Conservation (phyloP, 2,888 invertebrate species). For the Lypha dubia region DNA sequence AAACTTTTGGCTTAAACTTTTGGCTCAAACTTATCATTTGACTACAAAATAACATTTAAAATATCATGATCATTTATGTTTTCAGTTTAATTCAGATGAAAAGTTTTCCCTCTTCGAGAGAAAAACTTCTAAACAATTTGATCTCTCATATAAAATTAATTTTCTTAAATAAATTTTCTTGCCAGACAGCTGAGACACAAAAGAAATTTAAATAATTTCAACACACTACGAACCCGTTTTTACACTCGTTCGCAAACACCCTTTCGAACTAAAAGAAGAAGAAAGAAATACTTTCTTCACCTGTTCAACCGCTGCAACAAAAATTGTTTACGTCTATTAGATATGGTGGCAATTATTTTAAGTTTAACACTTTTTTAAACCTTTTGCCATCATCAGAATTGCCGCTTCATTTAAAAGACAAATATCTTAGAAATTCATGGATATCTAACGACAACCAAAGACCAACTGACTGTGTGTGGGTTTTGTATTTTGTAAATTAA, state of each 20-base stretch:
- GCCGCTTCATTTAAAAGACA: constrained; percentile 28
- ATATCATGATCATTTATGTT: too few relatives aligned
- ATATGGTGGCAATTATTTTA: constrained; percentile 61
- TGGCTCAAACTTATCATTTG: too few relatives aligned
- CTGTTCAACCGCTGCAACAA: constrained; percentile 25
- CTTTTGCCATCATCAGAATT: constrained; percentile 56
- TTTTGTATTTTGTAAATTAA: constrained; percentile 37
- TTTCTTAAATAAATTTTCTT: neutral
- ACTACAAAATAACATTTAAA: too few relatives aligned
- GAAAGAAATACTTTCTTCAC: constrained; percentile 37
- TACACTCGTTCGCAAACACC: constrained; percentile 28
- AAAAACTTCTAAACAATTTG: neutral
- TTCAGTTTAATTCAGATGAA: neutral
- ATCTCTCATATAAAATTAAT: neutral
- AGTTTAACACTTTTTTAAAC: constrained; percentile 65
- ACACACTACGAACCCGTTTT: constrained; percentile 20
- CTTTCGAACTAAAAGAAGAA: constrained; percentile 16
- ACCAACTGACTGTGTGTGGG: constrained; percentile 44
- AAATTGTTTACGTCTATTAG: constrained; percentile 45
- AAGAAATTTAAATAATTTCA: constrained; percentile 34
- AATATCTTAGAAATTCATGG: constrained; percentile 1
- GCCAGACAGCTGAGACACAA: constrained; percentile 32
- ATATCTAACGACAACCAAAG: neutral
- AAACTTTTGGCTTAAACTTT: too few relatives aligned
- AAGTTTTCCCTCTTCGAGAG: neutral